Conservation (phyloP, 2,797 vertebrate genomes). For the Myotis findleyi region DNA sequence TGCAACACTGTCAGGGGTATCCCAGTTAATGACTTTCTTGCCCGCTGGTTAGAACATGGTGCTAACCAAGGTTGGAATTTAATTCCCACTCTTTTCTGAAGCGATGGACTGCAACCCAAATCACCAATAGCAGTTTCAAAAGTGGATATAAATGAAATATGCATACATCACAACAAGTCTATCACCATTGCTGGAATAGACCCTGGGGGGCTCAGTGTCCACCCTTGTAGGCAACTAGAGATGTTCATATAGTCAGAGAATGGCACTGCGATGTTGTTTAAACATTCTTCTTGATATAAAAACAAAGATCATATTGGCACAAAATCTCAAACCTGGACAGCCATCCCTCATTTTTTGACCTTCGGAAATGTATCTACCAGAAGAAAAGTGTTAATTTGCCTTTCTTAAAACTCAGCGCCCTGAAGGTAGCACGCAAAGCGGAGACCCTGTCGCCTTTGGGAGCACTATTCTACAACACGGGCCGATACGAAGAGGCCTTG, state of each 20-base stretch:
- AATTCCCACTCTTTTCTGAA: background rate
- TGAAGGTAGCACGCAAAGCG: constrained; percentile 92
- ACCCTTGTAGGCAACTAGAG: background rate
- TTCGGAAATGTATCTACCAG: background rate
- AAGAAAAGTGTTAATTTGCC: background rate
- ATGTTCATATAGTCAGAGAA: background rate
- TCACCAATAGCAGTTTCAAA: background rate
- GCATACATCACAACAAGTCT: background rate
- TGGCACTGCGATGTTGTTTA: background rate
- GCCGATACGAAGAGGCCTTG: constrained; percentile 93
- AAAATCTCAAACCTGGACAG: background rate
- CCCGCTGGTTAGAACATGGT: background rate
- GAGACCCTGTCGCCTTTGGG: constrained; percentile 95
- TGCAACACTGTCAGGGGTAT: rapidly evolving
- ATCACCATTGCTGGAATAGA: background rate
- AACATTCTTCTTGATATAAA: background rate
- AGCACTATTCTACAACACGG: constrained; percentile 97
- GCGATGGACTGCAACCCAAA: background rate
- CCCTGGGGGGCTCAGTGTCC: background rate
- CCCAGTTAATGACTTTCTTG: background rate
- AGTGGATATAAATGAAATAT: background rate
- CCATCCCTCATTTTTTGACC: background rate
- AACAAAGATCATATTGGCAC: background rate
- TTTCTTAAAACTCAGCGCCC: constrained; percentile 88
- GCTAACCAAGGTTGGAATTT: background rate